These are phyloP conservation scores for Morone saxatilis DNA, from an alignment of 2,113 vertebrate genomes.

Conservation along the genomic window DNA sequence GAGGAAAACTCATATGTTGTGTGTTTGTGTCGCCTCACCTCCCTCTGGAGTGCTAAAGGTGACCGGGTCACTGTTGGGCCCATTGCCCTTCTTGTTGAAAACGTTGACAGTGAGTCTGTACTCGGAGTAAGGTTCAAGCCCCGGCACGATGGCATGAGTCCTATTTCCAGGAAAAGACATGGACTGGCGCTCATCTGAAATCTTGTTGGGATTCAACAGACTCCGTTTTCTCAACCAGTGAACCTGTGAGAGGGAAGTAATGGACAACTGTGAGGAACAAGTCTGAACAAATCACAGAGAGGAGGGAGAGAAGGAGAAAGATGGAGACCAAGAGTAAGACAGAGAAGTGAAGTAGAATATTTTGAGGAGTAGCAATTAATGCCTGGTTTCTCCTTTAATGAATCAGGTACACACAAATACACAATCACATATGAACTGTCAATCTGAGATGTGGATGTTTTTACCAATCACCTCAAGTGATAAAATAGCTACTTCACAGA, in stretches of 20 bases:
- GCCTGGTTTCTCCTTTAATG: conserved; percentile 2
- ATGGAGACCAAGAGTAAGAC: background rate
- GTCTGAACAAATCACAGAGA: background rate
- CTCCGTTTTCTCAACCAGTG: conserved; percentile 89
- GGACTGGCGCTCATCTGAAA: conserved; percentile 85
- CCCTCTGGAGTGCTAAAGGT: conserved; percentile 93
- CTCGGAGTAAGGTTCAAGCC: conserved; percentile 92
- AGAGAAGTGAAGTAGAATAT: background rate
- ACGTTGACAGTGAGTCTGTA: conserved; percentile 91
- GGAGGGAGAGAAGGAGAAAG: background rate
- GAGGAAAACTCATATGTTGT: background rate
- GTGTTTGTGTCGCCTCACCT: conserved; percentile 84
- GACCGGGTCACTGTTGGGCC: conserved; percentile 89
- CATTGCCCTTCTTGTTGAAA: conserved; percentile 92
- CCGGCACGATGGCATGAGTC: conserved; percentile 88
- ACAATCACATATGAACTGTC: conserved; percentile 2
- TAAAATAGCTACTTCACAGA: background rate
- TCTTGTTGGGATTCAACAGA: conserved; percentile 85
- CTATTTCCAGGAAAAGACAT: conserved; percentile 88
- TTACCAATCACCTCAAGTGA: background rate
- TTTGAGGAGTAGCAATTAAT: conserved; percentile 10
- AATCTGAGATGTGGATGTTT: background rate
- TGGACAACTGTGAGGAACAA: conserved; percentile 1
- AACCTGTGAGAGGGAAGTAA: conserved; percentile 82
- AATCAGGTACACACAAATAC: background rate